phyloP scores from a whole-genome alignment of 2,888 invertebrate genomes.

The Dolichopus griseipennis region DNA sequence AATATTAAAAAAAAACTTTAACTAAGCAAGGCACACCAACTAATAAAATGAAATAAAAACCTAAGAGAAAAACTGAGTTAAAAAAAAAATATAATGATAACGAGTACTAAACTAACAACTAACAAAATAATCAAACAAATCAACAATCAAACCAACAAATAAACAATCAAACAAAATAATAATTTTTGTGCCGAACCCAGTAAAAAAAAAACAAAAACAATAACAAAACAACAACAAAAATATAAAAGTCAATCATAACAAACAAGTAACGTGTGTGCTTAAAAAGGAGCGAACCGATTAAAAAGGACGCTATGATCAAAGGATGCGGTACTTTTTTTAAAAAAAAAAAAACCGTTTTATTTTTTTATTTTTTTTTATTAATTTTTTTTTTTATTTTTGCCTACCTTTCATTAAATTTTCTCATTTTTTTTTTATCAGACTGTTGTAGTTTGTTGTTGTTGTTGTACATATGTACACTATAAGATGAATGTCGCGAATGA shows the following conservation, averaged over 20 bases:
- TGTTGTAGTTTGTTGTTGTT: not conserved
- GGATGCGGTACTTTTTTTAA: not conserved
- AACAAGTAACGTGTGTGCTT: slow-evolving; percentile 6
- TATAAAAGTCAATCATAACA: not conserved
- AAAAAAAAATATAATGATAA: too few species aligned
- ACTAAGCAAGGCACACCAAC: too few species aligned
- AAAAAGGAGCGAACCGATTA: slow-evolving; percentile 6
- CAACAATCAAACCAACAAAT: too few species aligned
- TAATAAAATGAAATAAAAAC: too few species aligned
- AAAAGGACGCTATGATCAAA: slow-evolving; percentile 4
- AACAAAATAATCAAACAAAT: too few species aligned
- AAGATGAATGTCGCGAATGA: not conserved
- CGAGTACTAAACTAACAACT: too few species aligned
- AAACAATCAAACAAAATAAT: too few species aligned
- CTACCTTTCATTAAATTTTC: not conserved
- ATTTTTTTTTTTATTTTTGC: not conserved
- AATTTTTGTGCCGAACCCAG: not conserved
- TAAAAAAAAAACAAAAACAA: not conserved
- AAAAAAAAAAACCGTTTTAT: not conserved
- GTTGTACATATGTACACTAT: not conserved
- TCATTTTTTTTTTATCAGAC: not conserved
- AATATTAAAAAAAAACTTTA: too few species aligned
- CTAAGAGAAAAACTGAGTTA: too few species aligned
- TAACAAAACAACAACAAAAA: not conserved
- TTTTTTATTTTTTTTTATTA: not conserved